A percentile compares a stretch with the other conserved stretches of the same genome.
These are phyloP conservation scores for Orgyia antiqua DNA, from an alignment of 2,888 invertebrate genomes.

Conservation along the genomic window DNA sequence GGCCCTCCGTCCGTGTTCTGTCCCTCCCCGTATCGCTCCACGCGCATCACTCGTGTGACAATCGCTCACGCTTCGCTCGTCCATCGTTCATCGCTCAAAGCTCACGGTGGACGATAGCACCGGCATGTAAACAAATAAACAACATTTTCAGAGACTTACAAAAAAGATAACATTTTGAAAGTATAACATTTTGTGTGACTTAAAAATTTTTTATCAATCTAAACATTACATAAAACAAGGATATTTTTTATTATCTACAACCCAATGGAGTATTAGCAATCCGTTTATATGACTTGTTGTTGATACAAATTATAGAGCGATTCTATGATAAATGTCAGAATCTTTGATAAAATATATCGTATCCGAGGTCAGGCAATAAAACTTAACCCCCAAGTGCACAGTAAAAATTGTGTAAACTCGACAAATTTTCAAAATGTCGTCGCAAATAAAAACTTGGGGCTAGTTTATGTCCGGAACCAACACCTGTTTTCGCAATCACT, in stretches of 20 bases:
- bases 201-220: no score
- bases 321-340: no score
- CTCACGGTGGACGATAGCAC: slow-evolving; percentile 18
- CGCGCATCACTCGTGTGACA: slow-evolving; percentile 74
- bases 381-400: slow-evolving; percentile 32
- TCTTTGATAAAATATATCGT: slow-evolving; percentile 16
- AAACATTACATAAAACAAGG: no score
- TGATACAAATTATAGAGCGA: no score
- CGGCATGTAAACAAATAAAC: slow-evolving; percentile 16
- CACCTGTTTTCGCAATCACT: slow-evolving; percentile 71
- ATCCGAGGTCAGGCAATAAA: slow-evolving; percentile 28
- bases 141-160: no score
- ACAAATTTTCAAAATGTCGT: slow-evolving; percentile 37
- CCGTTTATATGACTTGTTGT: no score
- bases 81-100: slow-evolving; percentile 30
- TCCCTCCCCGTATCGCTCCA: slow-evolving; percentile 42
- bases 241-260: no score
- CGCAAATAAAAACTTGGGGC: slow-evolving; percentile 38
- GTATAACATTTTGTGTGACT: no score
- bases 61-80: slow-evolving; percentile 57
- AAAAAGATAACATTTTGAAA: no score
- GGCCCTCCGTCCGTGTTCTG: slow-evolving; percentile 39
- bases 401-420: slow-evolving; percentile 40
- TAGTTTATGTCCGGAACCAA: slow-evolving; percentile 40
- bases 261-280: no score